These are phyloP conservation scores for Emydoidea blandingii DNA, from an alignment of 2,797 vertebrate genomes.

Conservation along the genomic window DNA sequence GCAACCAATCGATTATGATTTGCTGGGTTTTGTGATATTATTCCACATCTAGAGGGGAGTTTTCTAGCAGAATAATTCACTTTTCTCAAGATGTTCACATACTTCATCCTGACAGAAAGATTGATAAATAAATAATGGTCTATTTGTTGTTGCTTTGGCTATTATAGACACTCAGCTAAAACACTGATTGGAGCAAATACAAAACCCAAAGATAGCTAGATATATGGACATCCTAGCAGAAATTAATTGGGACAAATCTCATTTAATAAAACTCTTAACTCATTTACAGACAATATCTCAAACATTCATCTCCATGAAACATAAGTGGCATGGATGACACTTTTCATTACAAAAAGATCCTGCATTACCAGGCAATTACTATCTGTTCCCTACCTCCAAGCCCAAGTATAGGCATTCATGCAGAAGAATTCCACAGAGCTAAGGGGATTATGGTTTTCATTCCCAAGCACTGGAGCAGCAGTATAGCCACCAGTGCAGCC, in stretches of 20 bases:
- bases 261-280: neutral
- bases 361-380: neutral
- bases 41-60: neutral
- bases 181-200: neutral
- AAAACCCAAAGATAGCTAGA: neutral
- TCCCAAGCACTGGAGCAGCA: neutral
- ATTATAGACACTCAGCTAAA: neutral
- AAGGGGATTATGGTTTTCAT: neutral
- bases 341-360: neutral
- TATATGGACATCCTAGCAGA: neutral
- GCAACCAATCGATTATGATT: neutral
- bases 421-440: neutral
- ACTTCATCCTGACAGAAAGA: neutral
- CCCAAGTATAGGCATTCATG: neutral
- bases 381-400: neutral
- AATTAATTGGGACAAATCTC: neutral
- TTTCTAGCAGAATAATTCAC: neutral
- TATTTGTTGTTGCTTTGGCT: neutral
- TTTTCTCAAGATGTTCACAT: neutral
- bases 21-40: neutral
- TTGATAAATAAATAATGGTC: neutral
- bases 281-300: neutral
- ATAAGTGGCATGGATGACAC: rapidly evolving
- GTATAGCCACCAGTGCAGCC: neutral
- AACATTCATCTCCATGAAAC: neutral